Percentiles rank a stretch among this genome's conserved stretches.
phyloP scores from a whole-genome alignment of 2,888 invertebrate species.

The Uloborus plumipes region DNA sequence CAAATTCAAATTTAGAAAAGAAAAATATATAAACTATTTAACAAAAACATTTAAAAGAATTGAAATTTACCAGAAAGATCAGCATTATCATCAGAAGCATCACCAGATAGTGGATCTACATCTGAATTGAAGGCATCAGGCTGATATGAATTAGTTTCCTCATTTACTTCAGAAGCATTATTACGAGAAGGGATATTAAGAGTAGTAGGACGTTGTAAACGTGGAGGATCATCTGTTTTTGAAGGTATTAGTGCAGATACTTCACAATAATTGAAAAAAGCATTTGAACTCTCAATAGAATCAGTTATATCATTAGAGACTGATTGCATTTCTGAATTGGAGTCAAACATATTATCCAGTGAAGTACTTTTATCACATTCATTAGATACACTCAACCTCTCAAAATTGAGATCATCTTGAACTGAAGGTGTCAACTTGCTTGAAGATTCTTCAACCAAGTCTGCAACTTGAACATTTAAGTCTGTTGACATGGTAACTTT shows the following conservation, averaged over 20 bases:
- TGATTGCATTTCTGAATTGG: too few species aligned
- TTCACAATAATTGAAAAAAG: too few species aligned
- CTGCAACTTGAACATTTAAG: too few species aligned
- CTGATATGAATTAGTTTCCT: not conserved
- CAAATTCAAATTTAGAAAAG: not conserved
- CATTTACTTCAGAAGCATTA: slow-evolving; percentile 12
- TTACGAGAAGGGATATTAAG: slow-evolving; percentile 52
- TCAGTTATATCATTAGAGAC: too few species aligned
- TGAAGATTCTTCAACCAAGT: too few species aligned
- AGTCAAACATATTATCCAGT: too few species aligned
- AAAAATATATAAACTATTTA: not conserved
- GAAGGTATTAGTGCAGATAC: too few species aligned
- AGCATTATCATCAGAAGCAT: not conserved
- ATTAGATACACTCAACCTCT: too few species aligned
- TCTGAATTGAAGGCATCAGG: not conserved
- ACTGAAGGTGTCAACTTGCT: too few species aligned
- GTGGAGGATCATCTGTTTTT: slow-evolving; percentile 28
- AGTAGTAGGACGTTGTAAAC: slow-evolving; percentile 51
- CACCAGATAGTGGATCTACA: not conserved
- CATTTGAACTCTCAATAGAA: too few species aligned
- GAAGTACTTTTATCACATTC: too few species aligned
- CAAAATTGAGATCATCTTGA: too few species aligned
- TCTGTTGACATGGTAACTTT: not conserved
- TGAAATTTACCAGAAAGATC: not conserved
- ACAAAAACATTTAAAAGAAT: not conserved